These are phyloP conservation scores for Donacobius atricapilla DNA, from an alignment of 2,113 vertebrate genomes.

Conservation along the genomic window DNA sequence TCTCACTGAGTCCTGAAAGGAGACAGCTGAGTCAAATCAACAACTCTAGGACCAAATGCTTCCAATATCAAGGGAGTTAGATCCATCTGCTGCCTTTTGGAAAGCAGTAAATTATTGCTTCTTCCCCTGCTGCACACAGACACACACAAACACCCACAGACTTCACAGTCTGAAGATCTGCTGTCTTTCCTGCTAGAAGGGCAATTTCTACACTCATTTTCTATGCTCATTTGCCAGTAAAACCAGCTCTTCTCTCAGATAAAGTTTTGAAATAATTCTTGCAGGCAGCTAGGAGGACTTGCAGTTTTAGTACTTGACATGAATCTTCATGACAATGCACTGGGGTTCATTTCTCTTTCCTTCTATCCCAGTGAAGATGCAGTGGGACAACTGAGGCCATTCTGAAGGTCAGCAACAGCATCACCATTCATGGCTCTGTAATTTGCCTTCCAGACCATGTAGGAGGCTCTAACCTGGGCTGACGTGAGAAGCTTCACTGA, in stretches of 20 bases:
- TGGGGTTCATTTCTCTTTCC: neutral
- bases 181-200: constrained; percentile 42
- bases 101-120: constrained; percentile 33
- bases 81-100: constrained; percentile 50
- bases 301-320: neutral
- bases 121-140: constrained; percentile 20
- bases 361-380: neutral
- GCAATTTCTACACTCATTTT: constrained; percentile 33
- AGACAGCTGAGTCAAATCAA: neutral
- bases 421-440: neutral
- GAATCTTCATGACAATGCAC: neutral
- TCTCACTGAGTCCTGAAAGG: neutral
- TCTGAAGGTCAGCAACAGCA: neutral
- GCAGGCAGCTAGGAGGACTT: neutral
- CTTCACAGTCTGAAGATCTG: constrained; percentile 57
- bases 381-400: neutral
- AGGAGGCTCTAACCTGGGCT: neutral
- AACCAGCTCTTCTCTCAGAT: constrained; percentile 1
- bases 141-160: constrained; percentile 64
- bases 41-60: neutral
- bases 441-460: neutral
- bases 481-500: neutral
- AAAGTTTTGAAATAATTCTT: constrained; percentile 28
- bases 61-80: neutral
- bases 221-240: constrained; percentile 59